phyloP scores from a whole-genome alignment of 2,888 invertebrate genomes.

The Orthosia cruda region DNA sequence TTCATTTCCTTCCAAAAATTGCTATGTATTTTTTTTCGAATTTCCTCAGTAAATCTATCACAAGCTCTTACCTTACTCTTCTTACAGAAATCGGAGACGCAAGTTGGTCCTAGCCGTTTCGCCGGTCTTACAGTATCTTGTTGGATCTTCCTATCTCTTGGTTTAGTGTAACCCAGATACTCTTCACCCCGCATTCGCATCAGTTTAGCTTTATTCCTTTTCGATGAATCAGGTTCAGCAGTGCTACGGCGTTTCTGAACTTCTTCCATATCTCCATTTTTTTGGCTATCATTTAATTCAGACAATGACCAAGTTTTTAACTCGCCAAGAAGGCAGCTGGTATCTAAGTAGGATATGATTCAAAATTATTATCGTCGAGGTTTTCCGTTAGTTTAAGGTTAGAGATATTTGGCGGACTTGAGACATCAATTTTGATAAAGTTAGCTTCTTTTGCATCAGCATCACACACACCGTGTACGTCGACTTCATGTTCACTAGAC shows the following conservation, averaged over 20 bases:
- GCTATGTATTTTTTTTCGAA: not conserved
- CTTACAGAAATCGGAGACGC: constrained; percentile 29
- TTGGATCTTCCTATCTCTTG: constrained; percentile 1
- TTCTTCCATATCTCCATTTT: constrained; percentile 44
- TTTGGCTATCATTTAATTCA: constrained; percentile 8
- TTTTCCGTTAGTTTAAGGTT: not conserved
- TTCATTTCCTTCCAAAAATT: constrained; percentile 1
- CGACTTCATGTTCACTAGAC: too few species aligned
- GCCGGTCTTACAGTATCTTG: constrained; percentile 6
- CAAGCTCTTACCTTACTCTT: constrained; percentile 55
- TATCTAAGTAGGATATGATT: not conserved
- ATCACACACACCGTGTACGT: too few species aligned
- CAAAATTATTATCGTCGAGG: not conserved
- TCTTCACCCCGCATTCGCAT: constrained; percentile 8
- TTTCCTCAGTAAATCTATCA: constrained; percentile 12
- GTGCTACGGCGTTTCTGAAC: constrained; percentile 53
- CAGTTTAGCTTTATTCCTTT: constrained; percentile 16
- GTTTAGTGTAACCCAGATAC: constrained; percentile 1
- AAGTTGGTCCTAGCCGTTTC: not conserved
- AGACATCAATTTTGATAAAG: not conserved
- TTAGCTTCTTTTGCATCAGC: not conserved
- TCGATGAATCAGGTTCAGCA: constrained; percentile 47
- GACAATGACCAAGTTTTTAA: constrained; percentile 4
- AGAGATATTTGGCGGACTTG: not conserved
- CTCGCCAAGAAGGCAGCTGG: not conserved